phyloP scores from a whole-genome alignment of 1,140 invertebrate genomes.

The Phymorhynchus buccinoides region DNA sequence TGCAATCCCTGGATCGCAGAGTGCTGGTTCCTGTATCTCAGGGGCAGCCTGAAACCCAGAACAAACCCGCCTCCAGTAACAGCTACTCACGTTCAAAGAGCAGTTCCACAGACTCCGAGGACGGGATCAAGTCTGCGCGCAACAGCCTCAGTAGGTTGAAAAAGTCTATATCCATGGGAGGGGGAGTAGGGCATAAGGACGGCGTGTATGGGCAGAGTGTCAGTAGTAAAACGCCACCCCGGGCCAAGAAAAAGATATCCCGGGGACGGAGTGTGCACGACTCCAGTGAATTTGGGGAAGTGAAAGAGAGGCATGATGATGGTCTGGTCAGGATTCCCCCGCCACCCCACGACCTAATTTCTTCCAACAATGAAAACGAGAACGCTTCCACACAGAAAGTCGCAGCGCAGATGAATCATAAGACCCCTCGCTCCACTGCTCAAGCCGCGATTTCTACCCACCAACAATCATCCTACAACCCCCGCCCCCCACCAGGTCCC shows the following conservation, averaged over 20 bases:
- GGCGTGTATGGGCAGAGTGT: background rate
- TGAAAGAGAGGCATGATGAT: slow-evolving; percentile 30
- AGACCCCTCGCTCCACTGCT: background rate
- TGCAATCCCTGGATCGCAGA: background rate
- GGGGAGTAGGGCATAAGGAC: background rate
- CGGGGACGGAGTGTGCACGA: slow-evolving; percentile 46
- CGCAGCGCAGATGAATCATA: background rate
- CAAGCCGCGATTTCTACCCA: background rate
- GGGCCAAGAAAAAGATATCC: slow-evolving; percentile 35
- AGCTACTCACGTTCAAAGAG: background rate
- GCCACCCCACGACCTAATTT: background rate
- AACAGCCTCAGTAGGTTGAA: background rate
- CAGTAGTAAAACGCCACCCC: slow-evolving; percentile 9
- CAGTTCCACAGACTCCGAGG: background rate
- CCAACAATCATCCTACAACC: background rate
- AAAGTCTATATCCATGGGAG: slow-evolving; percentile 18
- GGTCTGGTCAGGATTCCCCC: background rate
- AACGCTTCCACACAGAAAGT: slow-evolving; percentile 17
- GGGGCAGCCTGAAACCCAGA: background rate
- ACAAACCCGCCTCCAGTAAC: background rate
- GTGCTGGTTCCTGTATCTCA: background rate
- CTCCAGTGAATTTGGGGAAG: slow-evolving; percentile 34
- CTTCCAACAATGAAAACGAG: background rate
- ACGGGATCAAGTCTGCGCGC: background rate
- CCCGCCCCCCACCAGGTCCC: no score